These are phyloP conservation scores for Bradysia coprophila DNA, from an alignment of 1,140 invertebrate species.

Conservation along the genomic window DNA sequence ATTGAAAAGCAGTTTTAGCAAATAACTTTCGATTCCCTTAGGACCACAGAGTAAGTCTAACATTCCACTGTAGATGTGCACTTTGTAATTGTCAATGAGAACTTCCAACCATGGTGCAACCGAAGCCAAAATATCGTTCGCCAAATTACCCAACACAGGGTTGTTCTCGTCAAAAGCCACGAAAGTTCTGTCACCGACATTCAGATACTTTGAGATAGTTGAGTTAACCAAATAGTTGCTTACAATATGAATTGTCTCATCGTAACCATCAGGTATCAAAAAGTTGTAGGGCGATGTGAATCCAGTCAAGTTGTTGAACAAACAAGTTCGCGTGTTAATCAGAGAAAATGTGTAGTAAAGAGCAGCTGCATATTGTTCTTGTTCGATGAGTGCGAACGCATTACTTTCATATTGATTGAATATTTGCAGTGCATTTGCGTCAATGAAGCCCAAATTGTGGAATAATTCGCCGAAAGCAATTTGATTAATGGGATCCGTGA, in stretches of 20 bases:
- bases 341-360: constrained; percentile 52
- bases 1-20: constrained; percentile 46
- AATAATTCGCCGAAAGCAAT: constrained; percentile 62
- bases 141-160: constrained; percentile 45
- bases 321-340: constrained; percentile 51
- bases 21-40: constrained; percentile 52
- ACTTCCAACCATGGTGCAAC: constrained; percentile 55
- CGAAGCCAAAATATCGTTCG: constrained; percentile 65
- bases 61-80: constrained; percentile 65
- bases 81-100: constrained; percentile 44
- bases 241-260: constrained; percentile 12
- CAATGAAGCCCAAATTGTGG: constrained; percentile 61
- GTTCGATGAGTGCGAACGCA: constrained; percentile 34
- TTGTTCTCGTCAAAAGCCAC: constrained; percentile 27
- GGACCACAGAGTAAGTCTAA: constrained; percentile 72
- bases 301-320: constrained; percentile 64
- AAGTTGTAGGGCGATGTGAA: constrained; percentile 67
- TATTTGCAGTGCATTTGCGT: constrained; percentile 35
- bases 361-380: constrained; percentile 39
- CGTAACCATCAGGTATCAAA: constrained; percentile 30
- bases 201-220: constrained; percentile 46
- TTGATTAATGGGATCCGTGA: constrained; percentile 65
- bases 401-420: constrained; percentile 40
- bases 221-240: constrained; percentile 35
- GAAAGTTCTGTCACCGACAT: constrained; percentile 63